Base-by-base conservation (phyloP, 2,797 vertebrate species). In the Mastacembelus armatus region DNA sequence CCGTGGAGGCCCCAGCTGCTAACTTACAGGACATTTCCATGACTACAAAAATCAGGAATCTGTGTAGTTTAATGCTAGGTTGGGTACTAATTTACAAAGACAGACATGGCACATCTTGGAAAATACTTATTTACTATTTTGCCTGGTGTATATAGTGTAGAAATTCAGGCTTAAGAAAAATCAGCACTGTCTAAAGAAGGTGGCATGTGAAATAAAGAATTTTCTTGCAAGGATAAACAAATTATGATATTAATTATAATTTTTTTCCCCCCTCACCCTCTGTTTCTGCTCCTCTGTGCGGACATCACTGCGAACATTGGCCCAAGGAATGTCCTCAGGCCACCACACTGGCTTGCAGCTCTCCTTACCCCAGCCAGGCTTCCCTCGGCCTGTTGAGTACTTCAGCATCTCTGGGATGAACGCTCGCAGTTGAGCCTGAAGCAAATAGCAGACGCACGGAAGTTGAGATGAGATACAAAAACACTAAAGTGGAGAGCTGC, bases 351-450 rank as follows among this genome's bases (percentile, higher is more conserved):
- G 98, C 73, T 98, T 98, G 88, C 98, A 99, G 92, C 96, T 99
- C 85, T 99, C 98, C 75, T 99, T 99, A 3, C 98, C 98, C 98
- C 98, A 99, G 83, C 98, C 98, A 0, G 98, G 98, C 73, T 99
- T 99, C 9, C 98, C 98, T 11, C 98, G 92, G 43, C 98, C 97
- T 0, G 98, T 99, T 4, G 98, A 99, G 67, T 98, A 99, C 83
- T 99, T 99, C 77, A 99, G 92, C 98, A 99, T 99, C 90, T 99
- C 98, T 0, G 98, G 98, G 90, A 99, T 99, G 90, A 99, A 99
- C 0, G 98, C 98, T 83, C 98, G 93, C 44, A 99, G 92, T 92
- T 99, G 98, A 24, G 98, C 98, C 98, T 99, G 81, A 9, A 85
- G 72, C 11, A 16, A 22, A 40, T n/a, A 18, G 58, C 4, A 48